Percentiles rank a stretch among this genome's conserved stretches.
Evolutionary conservation across 1,140 invertebrate species (phyloP).

Genomic region (Alviniconcha marisindica): DNA sequence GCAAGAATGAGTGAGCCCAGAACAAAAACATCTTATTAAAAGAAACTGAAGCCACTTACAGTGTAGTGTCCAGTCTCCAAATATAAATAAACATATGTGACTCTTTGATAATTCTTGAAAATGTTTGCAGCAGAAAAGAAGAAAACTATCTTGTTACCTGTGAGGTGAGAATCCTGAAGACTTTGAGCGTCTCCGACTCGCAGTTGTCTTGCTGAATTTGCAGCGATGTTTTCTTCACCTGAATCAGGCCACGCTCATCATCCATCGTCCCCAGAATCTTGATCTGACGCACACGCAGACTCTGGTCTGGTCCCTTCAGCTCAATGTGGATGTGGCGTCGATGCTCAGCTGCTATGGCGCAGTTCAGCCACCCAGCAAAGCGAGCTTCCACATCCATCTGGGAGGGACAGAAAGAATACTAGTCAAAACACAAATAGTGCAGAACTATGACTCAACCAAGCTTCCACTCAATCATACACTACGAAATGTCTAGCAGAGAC

Average conservation of each 20-base stretch:
- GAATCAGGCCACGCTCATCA: conserved; percentile 59
- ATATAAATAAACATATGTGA: too few species aligned
- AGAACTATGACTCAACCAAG: too few species aligned
- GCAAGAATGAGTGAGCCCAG: too few species aligned
- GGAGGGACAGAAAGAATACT: too few species aligned
- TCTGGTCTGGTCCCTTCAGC: conserved; percentile 93
- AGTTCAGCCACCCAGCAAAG: conserved; percentile 81
- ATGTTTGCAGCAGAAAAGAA: too few species aligned
- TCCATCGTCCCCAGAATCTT: conserved; percentile 74
- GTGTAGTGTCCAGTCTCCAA: too few species aligned
- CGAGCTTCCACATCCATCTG: conserved; percentile 89
- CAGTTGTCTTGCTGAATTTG: conserved; percentile 82
- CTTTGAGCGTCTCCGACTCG: conserved; percentile 93
- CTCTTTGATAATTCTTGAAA: too few species aligned
- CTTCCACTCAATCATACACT: too few species aligned
- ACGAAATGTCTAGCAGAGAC: too few species aligned
- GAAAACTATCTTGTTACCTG: conserved; percentile 81
- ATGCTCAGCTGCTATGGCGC: conserved; percentile 80
- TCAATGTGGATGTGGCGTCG: conserved; percentile 82
- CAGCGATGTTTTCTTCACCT: conserved; percentile 65
- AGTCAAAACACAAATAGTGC: too few species aligned
- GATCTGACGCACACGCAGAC: conserved; percentile 91
- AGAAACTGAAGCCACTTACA: too few species aligned
- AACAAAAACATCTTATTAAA: too few species aligned
- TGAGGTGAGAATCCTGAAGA: conserved; percentile 95